Evolutionary conservation across 2,797 vertebrate genomes (phyloP).

Genomic region (Characodon lateralis): DNA sequence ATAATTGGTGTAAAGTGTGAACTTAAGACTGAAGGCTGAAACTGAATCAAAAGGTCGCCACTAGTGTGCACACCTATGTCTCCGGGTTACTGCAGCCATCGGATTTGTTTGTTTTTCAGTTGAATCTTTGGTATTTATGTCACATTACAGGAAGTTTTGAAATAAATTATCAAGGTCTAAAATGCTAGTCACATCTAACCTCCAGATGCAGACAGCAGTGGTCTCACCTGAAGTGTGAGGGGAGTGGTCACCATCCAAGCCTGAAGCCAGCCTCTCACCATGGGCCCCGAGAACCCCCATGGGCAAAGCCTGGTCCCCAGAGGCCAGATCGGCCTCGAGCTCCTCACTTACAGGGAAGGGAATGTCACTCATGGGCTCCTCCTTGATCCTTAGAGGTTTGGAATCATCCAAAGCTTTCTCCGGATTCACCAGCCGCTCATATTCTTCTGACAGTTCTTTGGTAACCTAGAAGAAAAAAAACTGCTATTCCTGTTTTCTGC

Average conservation of each 20-base stretch:
- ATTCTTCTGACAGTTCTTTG: slow-evolving; percentile 95
- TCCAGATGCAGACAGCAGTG: neutral
- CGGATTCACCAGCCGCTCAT: slow-evolving; percentile 94
- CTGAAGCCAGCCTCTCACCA: slow-evolving; percentile 87
- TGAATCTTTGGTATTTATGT: neutral
- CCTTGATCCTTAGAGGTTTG: slow-evolving; percentile 93
- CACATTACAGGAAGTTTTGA: neutral
- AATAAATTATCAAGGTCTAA: neutral
- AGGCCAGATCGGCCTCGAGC: slow-evolving; percentile 89
- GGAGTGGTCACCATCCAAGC: slow-evolving; percentile 91
- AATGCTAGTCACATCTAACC: neutral
- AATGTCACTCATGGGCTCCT: slow-evolving; percentile 93
- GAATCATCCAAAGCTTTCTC: slow-evolving; percentile 94
- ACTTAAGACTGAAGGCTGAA: neutral
- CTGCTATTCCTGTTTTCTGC: neutral
- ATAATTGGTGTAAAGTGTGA: neutral
- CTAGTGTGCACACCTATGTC: neutral
- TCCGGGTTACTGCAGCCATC: neutral
- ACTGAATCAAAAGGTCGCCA: neutral
- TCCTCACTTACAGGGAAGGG: slow-evolving; percentile 94
- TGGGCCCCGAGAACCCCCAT: slow-evolving; percentile 91
- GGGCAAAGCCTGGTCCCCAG: slow-evolving; percentile 92
- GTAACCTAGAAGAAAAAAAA: slow-evolving; percentile 83
- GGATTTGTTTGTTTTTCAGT: neutral
- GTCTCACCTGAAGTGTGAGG: slow-evolving; percentile 89